A percentile compares a stretch with the other conserved stretches of the same genome.
Conservation (phyloP, 1,140 invertebrate species). For the Bombus superbus region DNA sequence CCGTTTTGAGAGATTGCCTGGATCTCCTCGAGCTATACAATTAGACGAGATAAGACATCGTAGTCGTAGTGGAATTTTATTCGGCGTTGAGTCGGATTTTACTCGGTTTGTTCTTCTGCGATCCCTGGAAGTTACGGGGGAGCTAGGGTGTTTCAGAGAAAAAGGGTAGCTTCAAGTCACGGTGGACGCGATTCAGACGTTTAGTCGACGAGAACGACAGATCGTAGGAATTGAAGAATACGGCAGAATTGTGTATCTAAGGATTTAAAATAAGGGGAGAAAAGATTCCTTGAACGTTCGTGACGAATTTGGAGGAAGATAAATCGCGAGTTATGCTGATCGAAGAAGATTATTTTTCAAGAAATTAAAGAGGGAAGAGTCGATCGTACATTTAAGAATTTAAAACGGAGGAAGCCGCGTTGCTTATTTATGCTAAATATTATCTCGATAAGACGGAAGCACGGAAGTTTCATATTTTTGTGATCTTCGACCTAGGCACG, state of each 20-base stretch:
- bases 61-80: constrained; percentile 13
- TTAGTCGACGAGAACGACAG: background rate
- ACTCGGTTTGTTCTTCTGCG: background rate
- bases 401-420: too few species aligned
- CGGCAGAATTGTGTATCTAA: background rate
- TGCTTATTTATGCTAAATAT: too few species aligned
- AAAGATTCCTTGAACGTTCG: too few species aligned
- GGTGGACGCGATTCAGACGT: background rate
- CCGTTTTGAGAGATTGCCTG: constrained; percentile 44
- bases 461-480: background rate
- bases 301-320: background rate
- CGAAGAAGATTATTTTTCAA: background rate
- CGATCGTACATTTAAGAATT: background rate
- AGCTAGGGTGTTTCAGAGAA: background rate
- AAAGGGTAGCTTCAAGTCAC: background rate
- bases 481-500: constrained; percentile 11
- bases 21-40: constrained; percentile 44
- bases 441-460: background rate
- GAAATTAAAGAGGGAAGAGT: background rate
- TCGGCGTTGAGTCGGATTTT: background rate
- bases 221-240: background rate
- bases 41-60: constrained; percentile 39
- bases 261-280: background rate
- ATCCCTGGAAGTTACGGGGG: background rate
- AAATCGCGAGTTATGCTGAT: background rate